Conservation (phyloP, 2,113 vertebrate genomes). For the Salminus brasiliensis region DNA sequence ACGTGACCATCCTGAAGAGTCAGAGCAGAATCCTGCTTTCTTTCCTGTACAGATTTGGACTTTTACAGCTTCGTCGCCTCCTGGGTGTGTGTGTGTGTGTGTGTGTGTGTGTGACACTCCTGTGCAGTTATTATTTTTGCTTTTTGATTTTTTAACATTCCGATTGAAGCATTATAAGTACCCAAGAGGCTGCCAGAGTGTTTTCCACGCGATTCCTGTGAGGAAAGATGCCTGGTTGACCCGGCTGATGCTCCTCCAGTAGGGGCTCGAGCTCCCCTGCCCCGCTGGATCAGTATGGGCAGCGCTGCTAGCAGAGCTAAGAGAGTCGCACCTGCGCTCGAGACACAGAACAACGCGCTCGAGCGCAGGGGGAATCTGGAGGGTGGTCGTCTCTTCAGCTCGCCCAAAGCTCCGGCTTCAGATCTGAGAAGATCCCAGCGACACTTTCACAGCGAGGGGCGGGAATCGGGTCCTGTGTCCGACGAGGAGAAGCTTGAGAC, state of each 20-base stretch:
- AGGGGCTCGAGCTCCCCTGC: no score
- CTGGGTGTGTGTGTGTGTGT: neutral
- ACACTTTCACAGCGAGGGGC: constrained; percentile 63
- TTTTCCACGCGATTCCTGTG: neutral
- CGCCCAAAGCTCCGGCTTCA: constrained; percentile 31
- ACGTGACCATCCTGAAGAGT: neutral
- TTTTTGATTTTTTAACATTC: neutral
- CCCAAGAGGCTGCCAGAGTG: neutral
- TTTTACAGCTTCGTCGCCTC: neutral
- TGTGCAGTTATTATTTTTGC: neutral
- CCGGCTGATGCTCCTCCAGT: no score
- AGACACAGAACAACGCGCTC: constrained; percentile 50
- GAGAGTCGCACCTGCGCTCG: constrained; percentile 70
- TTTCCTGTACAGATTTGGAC: no score
- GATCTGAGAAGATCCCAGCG: constrained; percentile 49
- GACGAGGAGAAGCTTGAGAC: constrained; percentile 55
- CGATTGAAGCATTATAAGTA: no score
- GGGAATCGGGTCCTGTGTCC: constrained; percentile 58
- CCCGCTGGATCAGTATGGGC: constrained; percentile 64
- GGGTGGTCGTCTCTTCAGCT: constrained; percentile 46
- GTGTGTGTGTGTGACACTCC: neutral
- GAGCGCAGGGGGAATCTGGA: constrained; percentile 27
- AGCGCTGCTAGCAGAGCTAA: constrained; percentile 71
- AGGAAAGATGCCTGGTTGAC: neutral
- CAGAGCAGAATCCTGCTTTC: no score